Evolutionary conservation across 2,888 invertebrate species (phyloP).

Genomic region (Pharmacophagus antenor): DNA sequence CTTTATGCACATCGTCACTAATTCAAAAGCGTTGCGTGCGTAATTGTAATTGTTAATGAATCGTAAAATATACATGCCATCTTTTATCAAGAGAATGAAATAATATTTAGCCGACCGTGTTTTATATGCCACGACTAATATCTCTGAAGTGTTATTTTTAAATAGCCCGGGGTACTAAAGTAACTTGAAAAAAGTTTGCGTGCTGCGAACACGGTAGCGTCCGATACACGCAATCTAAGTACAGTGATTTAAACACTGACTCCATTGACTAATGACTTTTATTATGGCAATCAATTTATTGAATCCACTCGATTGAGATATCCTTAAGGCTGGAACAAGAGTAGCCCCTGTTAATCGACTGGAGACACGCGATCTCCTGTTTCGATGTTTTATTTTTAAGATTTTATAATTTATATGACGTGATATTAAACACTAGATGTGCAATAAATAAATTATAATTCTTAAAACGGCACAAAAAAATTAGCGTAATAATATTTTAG

Average conservation of each 20-base stretch:
- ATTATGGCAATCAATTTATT: conserved; percentile 75
- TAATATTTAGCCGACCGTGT: conserved; percentile 33
- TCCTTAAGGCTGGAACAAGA: conserved; percentile 54
- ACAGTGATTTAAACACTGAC: conserved; percentile 64
- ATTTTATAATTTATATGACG: conserved; percentile 49
- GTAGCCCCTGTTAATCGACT: conserved; percentile 65
- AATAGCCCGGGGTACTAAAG: conserved; percentile 38
- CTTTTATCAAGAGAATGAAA: conserved; percentile 29
- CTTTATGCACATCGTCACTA: conserved; percentile 7
- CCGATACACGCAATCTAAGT: conserved; percentile 57
- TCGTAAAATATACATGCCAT: conserved; percentile 22
- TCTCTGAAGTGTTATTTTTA: conserved; percentile 35
- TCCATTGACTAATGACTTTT: conserved; percentile 74
- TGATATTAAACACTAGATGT: neutral
- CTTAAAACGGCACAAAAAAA: too few species aligned
- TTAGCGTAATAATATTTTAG: too few species aligned
- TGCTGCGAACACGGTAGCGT: conserved; percentile 67
- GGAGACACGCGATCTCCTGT: conserved; percentile 55
- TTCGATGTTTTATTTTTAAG: conserved; percentile 37
- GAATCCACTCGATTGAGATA: conserved; percentile 66
- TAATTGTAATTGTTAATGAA: conserved; percentile 12
- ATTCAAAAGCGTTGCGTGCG: conserved; percentile 23
- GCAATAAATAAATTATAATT: neutral
- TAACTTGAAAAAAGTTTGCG: conserved; percentile 50
- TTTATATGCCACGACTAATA: conserved; percentile 40